Percentiles rank a stretch among this genome's conserved stretches.
These are phyloP conservation scores for Psephotus haematonotus DNA, from an alignment of 2,113 vertebrate species.

Conservation along the genomic window DNA sequence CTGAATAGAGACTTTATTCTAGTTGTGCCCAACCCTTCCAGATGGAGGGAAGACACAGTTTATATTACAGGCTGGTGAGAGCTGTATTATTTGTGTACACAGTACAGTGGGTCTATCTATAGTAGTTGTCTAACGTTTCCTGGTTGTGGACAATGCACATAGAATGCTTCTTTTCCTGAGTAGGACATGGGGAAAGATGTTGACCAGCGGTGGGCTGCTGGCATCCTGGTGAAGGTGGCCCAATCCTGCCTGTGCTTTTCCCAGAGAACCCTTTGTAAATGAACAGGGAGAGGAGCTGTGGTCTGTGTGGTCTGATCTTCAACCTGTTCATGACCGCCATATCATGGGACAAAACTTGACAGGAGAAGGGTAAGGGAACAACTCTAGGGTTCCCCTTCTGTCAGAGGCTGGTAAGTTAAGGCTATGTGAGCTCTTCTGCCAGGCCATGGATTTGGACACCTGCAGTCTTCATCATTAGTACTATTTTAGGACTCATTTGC, in stretches of 20 bases:
- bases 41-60: background rate
- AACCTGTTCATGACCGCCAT: background rate
- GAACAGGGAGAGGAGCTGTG: background rate
- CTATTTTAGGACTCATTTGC: background rate
- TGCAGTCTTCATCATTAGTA: background rate
- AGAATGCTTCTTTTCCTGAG: background rate
- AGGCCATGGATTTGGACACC: background rate
- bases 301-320: background rate
- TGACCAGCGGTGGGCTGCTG: background rate
- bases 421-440: background rate
- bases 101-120: accelerated
- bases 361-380: background rate
- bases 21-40: background rate
- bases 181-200: background rate
- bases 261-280: background rate
- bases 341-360: background rate
- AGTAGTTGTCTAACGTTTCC: background rate
- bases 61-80: background rate
- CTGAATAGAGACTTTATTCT: background rate
- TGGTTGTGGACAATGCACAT: background rate
- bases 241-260: background rate
- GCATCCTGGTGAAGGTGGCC: background rate
- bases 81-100: background rate
- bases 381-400: background rate
- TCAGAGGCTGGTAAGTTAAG: accelerated